Base-by-base conservation (phyloP, 2,888 invertebrate species). In the Papilio protenor region DNA sequence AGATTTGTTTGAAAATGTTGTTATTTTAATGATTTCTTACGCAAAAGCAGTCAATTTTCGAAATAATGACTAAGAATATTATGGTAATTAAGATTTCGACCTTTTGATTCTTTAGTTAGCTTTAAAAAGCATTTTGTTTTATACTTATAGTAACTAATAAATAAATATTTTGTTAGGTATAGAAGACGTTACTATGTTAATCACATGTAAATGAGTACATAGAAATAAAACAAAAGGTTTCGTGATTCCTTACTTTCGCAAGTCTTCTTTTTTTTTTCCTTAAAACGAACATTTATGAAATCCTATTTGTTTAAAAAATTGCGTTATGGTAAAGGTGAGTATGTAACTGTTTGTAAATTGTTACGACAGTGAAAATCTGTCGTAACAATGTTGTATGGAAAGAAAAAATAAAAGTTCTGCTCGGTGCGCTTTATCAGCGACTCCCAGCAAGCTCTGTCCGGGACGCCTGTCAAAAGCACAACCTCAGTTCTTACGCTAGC, bases 401-500 rank as follows among this genome's bases (percentile, higher is more conserved):
- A 3, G 27, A 14, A 73, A 59, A 40, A 73, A 57, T 73, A 57
- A 59, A 73, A 45, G 40, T 40, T 45, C 57, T 27, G 21, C 18
- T 21, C 11, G 73, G 45, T 21, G n/a, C 45, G 66, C 59, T 73
- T 45, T 73, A 73, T 73, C 73, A 45, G 73, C 21, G 45, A 33
- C 45, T 59, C 40, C 45, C 59, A 73, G 45, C 59, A 45, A 40
- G 73, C 40, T 66, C 59, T 73, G 73, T n/a, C 49, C n/a, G 45
- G 21, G 73, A 73, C 73, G 73, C 45, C 73, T 73, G 73, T 73
- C 73, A 73, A 59, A 33, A 59, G 59, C 73, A 73, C 45, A 59
- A 45, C 66, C 27, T 18, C 52, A 72, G 59, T 73, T 59, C 55
- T 40, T 59, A 45, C 73, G 73, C 73, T 40, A n/a, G 2, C 57